Evolutionary conservation across 2,888 invertebrate species (phyloP), one percentile per base, ranked within the genome.

Genomic region (Junonia oenone): DNA sequence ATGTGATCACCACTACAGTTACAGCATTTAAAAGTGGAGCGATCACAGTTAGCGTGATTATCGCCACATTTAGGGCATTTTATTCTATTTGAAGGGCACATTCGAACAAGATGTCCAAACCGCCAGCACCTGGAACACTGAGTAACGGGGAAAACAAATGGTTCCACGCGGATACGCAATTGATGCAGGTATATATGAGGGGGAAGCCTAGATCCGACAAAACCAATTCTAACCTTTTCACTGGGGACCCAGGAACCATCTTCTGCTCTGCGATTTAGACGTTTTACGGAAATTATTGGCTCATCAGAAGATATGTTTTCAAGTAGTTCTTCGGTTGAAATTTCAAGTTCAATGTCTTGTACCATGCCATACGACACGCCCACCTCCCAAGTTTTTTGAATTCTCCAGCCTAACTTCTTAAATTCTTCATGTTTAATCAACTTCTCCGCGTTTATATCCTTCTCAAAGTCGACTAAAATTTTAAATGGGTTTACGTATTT

Each of bases 61-160:
- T 14, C 22, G 22, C 19, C 47, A 22, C 43, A 54, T 33, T 54
- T 54, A 4, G 54, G 54, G n/a, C 54, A 54, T 22, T n/a, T 40
- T 3, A 33, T 9, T 27, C 15, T 38, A 13, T 45, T 53, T n/a
- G 56, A 19, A 6, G 61, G 55, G 14, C 62, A 63, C 31, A 56
- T 26, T 27, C 45, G 51, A 3, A n/a, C 2, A 5, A 49, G 14
- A 14, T 63, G 59, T 2, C 61, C 63, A 26, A 37, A 61, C 22
- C 47, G 47, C 61, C 62, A 64, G 19, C 62, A 64, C 11, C 19
- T 33, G 11, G 61, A 61, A 22, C 62, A 64, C 22, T 63, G 58
- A 0, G 62, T 58, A 1, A 62, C 64, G 0, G 61, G 62, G 22
- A 58, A 59, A 1, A 55, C 19, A 38, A 22, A 52, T 15, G 33